A percentile compares a stretch with the other conserved stretches of the same genome.
These are phyloP conservation scores for Rutilus rutilus DNA, from an alignment of 2,113 vertebrate species.

Conservation along the genomic window DNA sequence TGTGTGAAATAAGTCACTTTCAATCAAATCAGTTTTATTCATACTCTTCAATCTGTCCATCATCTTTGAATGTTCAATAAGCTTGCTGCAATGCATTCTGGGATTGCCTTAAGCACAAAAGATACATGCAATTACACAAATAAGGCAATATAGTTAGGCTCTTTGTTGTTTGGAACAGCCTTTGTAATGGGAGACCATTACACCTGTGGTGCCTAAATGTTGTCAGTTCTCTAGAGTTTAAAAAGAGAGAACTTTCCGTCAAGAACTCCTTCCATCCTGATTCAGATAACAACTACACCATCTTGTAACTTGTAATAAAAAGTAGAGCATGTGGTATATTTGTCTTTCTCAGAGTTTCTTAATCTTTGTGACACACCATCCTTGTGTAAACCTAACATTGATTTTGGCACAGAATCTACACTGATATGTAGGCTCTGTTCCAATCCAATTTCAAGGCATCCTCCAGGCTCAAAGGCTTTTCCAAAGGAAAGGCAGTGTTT, in stretches of 20 bases:
- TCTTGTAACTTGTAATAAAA: constrained; percentile 3
- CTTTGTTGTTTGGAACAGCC: neutral
- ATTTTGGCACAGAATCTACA: constrained; percentile 10
- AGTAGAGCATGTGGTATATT: neutral
- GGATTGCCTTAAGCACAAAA: neutral
- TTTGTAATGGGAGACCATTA: neutral
- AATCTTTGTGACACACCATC: constrained; percentile 5
- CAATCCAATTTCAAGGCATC: constrained; percentile 31
- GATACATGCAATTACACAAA: neutral
- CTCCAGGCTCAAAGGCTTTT: neutral
- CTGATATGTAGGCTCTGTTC: constrained; percentile 6
- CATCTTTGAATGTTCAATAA: neutral
- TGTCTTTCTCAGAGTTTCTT: constrained; percentile 10
- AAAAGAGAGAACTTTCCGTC: neutral
- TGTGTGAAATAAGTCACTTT: neutral
- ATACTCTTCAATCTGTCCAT: neutral
- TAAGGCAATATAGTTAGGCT: neutral
- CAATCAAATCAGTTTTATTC: neutral
- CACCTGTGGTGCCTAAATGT: neutral
- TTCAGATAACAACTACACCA: neutral
- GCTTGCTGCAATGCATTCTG: neutral
- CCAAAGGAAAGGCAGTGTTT: neutral
- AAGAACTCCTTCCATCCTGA: neutral
- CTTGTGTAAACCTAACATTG: neutral
- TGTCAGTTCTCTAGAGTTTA: neutral